Evolutionary conservation across 2,113 vertebrate genomes (phyloP).

Genomic region (Sinocyclocheilus grahami): DNA sequence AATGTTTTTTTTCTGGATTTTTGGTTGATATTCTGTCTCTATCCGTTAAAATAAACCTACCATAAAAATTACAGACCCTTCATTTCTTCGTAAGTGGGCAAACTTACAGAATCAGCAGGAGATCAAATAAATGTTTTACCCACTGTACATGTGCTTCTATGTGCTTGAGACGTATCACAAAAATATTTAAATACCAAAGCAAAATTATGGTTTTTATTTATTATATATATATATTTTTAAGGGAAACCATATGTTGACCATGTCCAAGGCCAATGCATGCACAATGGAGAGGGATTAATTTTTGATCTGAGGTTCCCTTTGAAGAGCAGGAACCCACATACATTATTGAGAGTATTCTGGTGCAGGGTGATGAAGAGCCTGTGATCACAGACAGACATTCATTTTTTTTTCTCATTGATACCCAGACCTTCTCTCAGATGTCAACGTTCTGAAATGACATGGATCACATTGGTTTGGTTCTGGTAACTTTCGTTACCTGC

Average conservation of each 20-base stretch:
- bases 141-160: not conserved
- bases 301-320: slow-evolving; percentile 44
- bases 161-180: not conserved
- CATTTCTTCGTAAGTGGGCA: too few relatives aligned
- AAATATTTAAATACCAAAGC: not conserved
- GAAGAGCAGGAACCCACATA: slow-evolving; percentile 42
- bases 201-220: not conserved
- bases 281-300: slow-evolving; percentile 35
- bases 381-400: slow-evolving; percentile 31
- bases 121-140: too few relatives aligned
- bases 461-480: slow-evolving; percentile 1
- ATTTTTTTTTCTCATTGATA: slow-evolving; percentile 24
- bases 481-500: not conserved
- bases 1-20: too few relatives aligned
- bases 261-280: not conserved
- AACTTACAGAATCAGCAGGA: too few relatives aligned
- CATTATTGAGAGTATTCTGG: slow-evolving; percentile 31
- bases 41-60: too few relatives aligned
- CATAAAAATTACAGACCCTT: too few relatives aligned
- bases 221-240: too few relatives aligned
- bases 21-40: too few relatives aligned
- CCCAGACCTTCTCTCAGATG: not conserved
- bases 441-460: not conserved
- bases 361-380: slow-evolving; percentile 7
- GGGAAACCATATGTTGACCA: slow-evolving; percentile 3